phyloP scores from a whole-genome alignment of 2,888 invertebrate species.

The Chymomyza fuscimana region DNA sequence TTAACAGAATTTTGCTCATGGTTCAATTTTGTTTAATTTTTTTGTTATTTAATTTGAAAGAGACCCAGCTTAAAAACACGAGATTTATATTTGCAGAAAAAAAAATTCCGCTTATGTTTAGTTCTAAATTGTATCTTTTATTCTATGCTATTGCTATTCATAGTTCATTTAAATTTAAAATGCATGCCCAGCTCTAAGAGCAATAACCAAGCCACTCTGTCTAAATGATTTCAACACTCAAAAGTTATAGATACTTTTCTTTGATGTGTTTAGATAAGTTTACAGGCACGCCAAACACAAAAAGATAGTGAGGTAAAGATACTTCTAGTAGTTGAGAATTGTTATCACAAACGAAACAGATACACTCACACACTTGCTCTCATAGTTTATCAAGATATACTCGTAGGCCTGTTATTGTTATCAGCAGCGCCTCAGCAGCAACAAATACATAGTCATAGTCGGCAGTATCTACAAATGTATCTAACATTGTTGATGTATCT shows the following conservation, averaged over 20 bases:
- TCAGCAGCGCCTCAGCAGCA: neutral
- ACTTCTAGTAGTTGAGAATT: neutral
- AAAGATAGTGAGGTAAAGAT: neutral
- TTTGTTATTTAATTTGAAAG: too few relatives aligned
- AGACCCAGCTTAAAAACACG: too few relatives aligned
- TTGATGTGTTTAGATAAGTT: neutral
- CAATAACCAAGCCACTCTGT: neutral
- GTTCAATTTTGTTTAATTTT: too few relatives aligned
- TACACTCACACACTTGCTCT: neutral
- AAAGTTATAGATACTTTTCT: neutral
- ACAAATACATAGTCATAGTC: neutral
- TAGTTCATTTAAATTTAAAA: neutral
- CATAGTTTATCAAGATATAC: neutral
- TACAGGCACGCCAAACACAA: neutral
- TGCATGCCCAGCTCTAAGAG: neutral
- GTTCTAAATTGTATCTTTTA: too few relatives aligned
- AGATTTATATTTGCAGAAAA: too few relatives aligned
- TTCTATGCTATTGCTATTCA: too few relatives aligned
- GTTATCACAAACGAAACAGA: neutral
- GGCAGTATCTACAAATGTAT: constrained; percentile 46
- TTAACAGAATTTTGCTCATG: too few relatives aligned
- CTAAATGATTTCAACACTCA: neutral
- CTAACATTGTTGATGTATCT: constrained; percentile 15
- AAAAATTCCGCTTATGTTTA: too few relatives aligned
- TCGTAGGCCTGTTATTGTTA: neutral